phyloP scores from a whole-genome alignment of 2,888 invertebrate species.

The Digitonthophagus gazella region DNA sequence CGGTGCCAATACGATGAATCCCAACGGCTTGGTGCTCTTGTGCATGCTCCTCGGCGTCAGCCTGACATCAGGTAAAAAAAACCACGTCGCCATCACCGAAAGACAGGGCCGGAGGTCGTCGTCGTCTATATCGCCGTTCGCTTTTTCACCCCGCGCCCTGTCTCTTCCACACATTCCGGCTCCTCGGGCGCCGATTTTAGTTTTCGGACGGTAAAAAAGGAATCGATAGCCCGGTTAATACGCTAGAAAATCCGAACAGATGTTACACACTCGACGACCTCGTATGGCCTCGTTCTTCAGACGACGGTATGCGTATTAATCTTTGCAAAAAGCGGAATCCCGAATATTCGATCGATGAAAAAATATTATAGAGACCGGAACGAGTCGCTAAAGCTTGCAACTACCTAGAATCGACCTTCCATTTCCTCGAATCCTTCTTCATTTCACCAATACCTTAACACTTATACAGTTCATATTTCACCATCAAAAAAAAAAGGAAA shows the following conservation, averaged over 20 bases:
- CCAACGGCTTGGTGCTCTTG: slow-evolving; percentile 31
- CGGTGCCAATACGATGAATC: slow-evolving; percentile 30
- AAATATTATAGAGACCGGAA: neutral
- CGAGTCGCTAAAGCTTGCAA: no score
- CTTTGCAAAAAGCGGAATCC: neutral
- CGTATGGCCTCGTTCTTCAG: slow-evolving; percentile 17
- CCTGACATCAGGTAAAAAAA: slow-evolving; percentile 33
- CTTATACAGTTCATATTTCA: no score
- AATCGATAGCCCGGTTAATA: slow-evolving; percentile 25
- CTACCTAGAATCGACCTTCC: no score
- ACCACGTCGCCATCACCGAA: slow-evolving; percentile 9
- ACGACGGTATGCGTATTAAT: slow-evolving; percentile 25
- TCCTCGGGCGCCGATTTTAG: slow-evolving; percentile 1
- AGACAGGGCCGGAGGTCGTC: neutral
- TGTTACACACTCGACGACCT: slow-evolving; percentile 25
- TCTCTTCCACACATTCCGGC: neutral
- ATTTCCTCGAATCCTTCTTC: no score
- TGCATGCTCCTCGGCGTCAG: slow-evolving; percentile 34
- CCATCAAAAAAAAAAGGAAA: no score
- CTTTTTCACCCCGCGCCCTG: slow-evolving; percentile 10
- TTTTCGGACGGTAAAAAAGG: slow-evolving; percentile 22
- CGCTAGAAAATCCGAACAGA: slow-evolving; percentile 22
- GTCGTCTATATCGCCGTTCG: slow-evolving; percentile 13
- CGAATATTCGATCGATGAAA: neutral
- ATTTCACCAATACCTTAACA: no score